phyloP scores from a whole-genome alignment of 64 coral and sea anemone species.

The Stylophora pistillata region DNA sequence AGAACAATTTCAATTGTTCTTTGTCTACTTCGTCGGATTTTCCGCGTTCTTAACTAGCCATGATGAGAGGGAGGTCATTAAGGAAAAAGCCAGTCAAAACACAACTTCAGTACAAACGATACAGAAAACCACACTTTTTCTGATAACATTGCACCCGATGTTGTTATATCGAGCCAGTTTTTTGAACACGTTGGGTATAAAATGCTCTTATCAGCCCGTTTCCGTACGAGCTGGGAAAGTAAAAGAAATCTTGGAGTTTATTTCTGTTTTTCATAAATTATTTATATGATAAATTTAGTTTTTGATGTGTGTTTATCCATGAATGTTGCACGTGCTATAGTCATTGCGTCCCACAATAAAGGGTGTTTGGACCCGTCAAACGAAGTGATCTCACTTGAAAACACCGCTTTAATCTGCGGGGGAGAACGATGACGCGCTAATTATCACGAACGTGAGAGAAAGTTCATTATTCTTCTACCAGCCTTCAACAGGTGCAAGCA shows the following conservation, averaged over 20 bases:
- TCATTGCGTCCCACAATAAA: slow-evolving; percentile 58
- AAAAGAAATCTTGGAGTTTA: slow-evolving; percentile 5
- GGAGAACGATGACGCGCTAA: slow-evolving; percentile 44
- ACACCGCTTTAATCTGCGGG: slow-evolving; percentile 18
- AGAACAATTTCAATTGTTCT: slow-evolving; percentile 62
- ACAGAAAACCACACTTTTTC: background rate
- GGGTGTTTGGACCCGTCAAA: slow-evolving; percentile 39
- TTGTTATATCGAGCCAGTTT: background rate
- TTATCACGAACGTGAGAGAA: slow-evolving; percentile 59
- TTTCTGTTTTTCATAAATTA: slow-evolving; percentile 57
- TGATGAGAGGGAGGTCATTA: background rate
- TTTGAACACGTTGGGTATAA: background rate
- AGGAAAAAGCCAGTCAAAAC: background rate
- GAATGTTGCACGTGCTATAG: background rate
- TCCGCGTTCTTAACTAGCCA: slow-evolving; percentile 3
- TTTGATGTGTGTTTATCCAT: background rate
- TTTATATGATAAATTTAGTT: slow-evolving; percentile 31
- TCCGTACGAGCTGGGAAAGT: background rate
- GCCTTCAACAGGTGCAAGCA: slow-evolving; percentile 54
- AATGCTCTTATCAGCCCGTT: background rate
- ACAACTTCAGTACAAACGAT: background rate
- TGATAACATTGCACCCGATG: background rate
- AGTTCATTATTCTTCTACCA: slow-evolving; percentile 39
- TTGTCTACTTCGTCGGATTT: background rate
- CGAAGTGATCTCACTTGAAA: slow-evolving; percentile 14